A percentile compares a stretch with the other conserved stretches of the same genome.
phyloP scores from a whole-genome alignment of 2,888 invertebrate genomes.

The Spisula solida region DNA sequence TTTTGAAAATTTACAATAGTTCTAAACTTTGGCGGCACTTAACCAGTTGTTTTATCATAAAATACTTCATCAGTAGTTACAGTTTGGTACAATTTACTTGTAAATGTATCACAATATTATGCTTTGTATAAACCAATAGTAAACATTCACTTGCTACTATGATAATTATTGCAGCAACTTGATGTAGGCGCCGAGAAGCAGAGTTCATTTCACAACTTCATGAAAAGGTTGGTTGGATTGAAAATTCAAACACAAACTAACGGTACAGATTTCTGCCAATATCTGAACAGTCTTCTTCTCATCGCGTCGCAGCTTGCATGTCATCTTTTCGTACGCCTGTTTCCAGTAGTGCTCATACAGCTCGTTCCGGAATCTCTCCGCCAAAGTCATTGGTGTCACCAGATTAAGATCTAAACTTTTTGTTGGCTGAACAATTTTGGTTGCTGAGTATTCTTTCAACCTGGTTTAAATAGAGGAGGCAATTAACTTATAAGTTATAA shows the following conservation, averaged over 20 bases:
- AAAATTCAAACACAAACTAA: constrained; percentile 32
- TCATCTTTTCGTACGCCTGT: constrained; percentile 67
- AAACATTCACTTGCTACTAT: too few species aligned
- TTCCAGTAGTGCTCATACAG: constrained; percentile 69
- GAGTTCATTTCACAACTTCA: too few species aligned
- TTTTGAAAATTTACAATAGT: too few species aligned
- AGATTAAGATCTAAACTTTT: constrained; percentile 59
- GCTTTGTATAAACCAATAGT: too few species aligned
- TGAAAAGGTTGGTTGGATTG: too few species aligned
- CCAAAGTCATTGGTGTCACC: constrained; percentile 59
- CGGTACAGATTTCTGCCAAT: constrained; percentile 74
- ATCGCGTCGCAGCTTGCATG: constrained; percentile 66
- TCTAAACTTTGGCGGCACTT: too few species aligned
- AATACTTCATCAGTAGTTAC: too few species aligned
- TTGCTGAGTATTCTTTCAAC: constrained; percentile 54
- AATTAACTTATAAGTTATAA: neutral
- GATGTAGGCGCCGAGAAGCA: too few species aligned
- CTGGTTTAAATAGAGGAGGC: constrained; percentile 27
- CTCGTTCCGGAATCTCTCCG: constrained; percentile 71
- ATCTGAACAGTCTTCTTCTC: constrained; percentile 75
- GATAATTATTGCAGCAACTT: too few species aligned
- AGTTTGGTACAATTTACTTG: too few species aligned
- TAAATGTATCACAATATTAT: too few species aligned
- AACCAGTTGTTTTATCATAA: too few species aligned
- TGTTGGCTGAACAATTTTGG: constrained; percentile 45